Conservation (phyloP, 2,797 vertebrate genomes). For the Oophaga sylvatica region DNA sequence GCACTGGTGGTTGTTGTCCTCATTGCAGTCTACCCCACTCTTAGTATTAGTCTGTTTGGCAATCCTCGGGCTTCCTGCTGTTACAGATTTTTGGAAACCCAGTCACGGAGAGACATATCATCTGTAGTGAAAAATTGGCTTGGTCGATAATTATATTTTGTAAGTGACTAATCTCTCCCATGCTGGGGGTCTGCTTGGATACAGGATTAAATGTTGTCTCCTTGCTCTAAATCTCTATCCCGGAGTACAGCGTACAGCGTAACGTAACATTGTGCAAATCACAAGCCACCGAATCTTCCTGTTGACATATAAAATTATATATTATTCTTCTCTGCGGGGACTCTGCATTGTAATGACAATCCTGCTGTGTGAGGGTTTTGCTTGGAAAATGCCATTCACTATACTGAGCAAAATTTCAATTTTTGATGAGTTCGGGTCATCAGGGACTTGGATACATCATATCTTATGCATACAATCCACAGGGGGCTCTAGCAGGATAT, state of each 20-base stretch:
- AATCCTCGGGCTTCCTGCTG: background rate
- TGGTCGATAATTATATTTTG: constrained; percentile 21
- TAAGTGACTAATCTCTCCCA: constrained; percentile 5
- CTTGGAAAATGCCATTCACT: constrained; percentile 44
- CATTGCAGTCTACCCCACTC: too few relatives aligned
- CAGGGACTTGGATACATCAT: constrained; percentile 10
- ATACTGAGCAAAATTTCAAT: constrained; percentile 35
- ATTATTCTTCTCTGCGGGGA: constrained; percentile 54
- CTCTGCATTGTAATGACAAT: constrained; percentile 41
- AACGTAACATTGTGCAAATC: constrained; percentile 33
- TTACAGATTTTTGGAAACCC: background rate
- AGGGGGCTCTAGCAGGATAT: background rate
- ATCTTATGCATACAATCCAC: constrained; percentile 41
- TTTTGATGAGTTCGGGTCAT: constrained; percentile 45
- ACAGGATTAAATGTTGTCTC: constrained; percentile 1
- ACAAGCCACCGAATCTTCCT: constrained; percentile 24
- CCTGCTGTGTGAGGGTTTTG: constrained; percentile 27
- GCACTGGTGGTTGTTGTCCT: background rate
- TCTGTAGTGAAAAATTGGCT: constrained; percentile 20
- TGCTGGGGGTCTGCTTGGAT: constrained; percentile 9
- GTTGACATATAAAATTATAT: constrained; percentile 46
- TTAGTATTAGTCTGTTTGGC: background rate
- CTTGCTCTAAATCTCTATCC: background rate
- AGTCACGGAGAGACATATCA: background rate
- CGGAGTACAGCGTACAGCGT: constrained; percentile 16